A percentile compares a stretch with the other conserved stretches of the same genome.
Evolutionary conservation across 2,113 vertebrate species (phyloP).

Genomic region (Limnothrissa miodon): DNA sequence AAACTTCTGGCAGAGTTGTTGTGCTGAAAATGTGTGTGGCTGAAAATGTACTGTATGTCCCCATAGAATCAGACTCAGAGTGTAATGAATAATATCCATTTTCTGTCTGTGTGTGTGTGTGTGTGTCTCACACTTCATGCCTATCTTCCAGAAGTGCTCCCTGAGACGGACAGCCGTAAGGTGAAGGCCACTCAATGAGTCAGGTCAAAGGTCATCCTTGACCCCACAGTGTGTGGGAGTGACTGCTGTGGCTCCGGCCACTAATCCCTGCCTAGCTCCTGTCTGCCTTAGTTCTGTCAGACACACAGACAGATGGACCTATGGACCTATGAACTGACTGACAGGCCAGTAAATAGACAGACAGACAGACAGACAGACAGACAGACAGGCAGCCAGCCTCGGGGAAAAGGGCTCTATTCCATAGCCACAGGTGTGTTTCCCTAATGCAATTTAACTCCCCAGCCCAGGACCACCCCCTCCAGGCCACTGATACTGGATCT

Average conservation of each 20-base stretch:
- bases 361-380: neutral
- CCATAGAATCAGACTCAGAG: neutral
- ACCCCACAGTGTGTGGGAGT: slow-evolving; percentile 19
- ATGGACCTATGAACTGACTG: no score
- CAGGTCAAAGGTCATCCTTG: slow-evolving; percentile 29
- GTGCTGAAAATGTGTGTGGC: slow-evolving; percentile 15
- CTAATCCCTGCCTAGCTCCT: neutral
- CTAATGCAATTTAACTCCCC: neutral
- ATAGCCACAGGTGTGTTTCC: neutral
- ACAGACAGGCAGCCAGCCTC: slow-evolving; percentile 20
- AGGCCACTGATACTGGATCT: neutral
- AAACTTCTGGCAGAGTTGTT: neutral
- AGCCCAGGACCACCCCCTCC: neutral
- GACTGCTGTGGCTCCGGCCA: slow-evolving; percentile 35
- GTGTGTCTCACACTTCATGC: neutral
- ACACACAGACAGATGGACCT: no score
- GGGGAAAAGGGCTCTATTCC: neutral
- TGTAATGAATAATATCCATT: neutral
- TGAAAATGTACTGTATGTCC: slow-evolving; percentile 1
- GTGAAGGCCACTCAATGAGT: slow-evolving; percentile 37
- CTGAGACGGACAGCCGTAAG: slow-evolving; percentile 17
- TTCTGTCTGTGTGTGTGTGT: slow-evolving; percentile 3
- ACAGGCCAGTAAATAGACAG: neutral
- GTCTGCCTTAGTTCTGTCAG: neutral
- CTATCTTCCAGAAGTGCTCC: neutral